These are phyloP conservation scores for Sarcophaga caerulescens DNA, from an alignment of 2,888 invertebrate species.

Conservation along the genomic window DNA sequence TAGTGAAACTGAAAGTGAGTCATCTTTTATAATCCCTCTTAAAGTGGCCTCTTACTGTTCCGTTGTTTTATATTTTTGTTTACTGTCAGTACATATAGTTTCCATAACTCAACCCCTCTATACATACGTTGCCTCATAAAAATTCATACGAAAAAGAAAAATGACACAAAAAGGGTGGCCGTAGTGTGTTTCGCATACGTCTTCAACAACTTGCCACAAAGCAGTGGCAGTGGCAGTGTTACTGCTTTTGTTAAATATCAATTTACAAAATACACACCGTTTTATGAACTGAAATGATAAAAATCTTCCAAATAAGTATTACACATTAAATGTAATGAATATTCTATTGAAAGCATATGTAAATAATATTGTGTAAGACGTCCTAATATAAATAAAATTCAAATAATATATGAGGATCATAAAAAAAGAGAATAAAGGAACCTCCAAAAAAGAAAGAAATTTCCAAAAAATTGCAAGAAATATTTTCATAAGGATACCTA, in stretches of 20 bases:
- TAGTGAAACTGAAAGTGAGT: too few relatives aligned
- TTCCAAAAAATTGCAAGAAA: neutral
- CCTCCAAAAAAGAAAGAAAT: neutral
- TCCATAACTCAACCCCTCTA: slow-evolving; percentile 3
- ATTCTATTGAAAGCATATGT: slow-evolving; percentile 22
- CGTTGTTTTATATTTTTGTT: slow-evolving; percentile 30
- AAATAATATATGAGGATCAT: neutral
- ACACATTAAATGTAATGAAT: slow-evolving; percentile 1
- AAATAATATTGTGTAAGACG: neutral
- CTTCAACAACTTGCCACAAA: neutral
- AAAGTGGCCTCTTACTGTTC: slow-evolving; percentile 3
- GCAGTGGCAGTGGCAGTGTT: slow-evolving; percentile 5
- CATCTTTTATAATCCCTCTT: too few relatives aligned
- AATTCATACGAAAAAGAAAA: neutral
- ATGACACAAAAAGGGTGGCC: slow-evolving; percentile 15
- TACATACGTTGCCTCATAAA: slow-evolving; percentile 41
- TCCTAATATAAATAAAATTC: neutral
- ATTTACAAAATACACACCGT: slow-evolving; percentile 50
- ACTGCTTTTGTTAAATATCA: slow-evolving; percentile 47
- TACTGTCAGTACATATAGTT: slow-evolving; percentile 8
- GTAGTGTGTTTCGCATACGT: neutral
- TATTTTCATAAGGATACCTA: neutral
- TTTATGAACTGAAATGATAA: slow-evolving; percentile 14
- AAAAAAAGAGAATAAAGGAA: neutral
- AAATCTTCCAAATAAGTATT: slow-evolving; percentile 9